Base-by-base conservation (phyloP, 2,888 invertebrate genomes). In the Dynastes grantii region DNA sequence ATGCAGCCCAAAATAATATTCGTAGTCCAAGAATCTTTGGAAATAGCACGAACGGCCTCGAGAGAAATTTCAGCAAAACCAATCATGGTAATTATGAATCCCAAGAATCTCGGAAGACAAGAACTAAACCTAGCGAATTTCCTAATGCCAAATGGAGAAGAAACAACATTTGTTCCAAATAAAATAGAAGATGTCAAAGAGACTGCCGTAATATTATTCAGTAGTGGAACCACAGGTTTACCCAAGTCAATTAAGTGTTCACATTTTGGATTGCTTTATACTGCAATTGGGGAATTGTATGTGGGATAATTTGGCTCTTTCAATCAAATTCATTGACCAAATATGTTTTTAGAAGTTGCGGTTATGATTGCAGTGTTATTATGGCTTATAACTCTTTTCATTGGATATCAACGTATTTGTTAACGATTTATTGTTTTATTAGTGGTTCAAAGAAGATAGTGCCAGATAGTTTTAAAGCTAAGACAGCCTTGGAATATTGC, bases 1-100 rank as follows among this genome's bases (percentile, higher is more conserved):
- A 84, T 85, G 1, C 84, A 82, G 77, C 88, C 87, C 3, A 84
- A 83, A 71, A 80, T 87, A 5, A 77, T 86, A 22, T 87, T 88
- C 76, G 81, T 86, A 29, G 83, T 84, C 16, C 79, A 83, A 5
- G 84, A 85, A 76, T 81, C 82, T 9, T 58, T 84, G 40, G 78
- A 83, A 13, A 70, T 84, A 29, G 83, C 87, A 22, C 82, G 84
- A 81, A 55, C 79, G 3, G 82, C 84, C 53, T 64, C 86, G 9
- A 76, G 77, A 51, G 79, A 80, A 32, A 11, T 79, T 13, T 61
- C 68, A 8, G 29, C 78, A 22, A 16, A 78, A 9, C 80, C 73
- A 22, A 76, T 82, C 22, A 80, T 81, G 27, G 76, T 80, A 5
- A 63, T 76, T 8, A 8, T 45, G 71, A 29, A 2, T 11, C 32